phyloP scores from a whole-genome alignment of 2,797 vertebrate species.

The Typhlichthys subterraneus region DNA sequence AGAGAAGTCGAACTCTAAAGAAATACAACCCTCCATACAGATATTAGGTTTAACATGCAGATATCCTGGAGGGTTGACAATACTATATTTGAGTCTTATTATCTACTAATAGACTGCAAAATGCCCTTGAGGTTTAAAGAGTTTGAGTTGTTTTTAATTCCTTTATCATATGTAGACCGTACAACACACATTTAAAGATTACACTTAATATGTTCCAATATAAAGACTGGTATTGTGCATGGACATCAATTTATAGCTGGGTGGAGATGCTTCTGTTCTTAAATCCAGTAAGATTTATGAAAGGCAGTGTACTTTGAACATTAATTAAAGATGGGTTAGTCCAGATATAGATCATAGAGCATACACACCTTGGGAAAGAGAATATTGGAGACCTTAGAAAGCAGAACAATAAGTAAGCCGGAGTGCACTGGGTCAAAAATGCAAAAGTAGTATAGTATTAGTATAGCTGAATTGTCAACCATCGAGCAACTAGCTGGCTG shows the following conservation, averaged over 20 bases:
- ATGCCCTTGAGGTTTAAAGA: no score
- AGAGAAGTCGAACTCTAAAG: not conserved
- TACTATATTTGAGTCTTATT: no score
- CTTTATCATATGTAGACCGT: no score
- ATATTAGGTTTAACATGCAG: not conserved
- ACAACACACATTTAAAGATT: no score
- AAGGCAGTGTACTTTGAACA: constrained; percentile 18
- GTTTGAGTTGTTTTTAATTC: no score
- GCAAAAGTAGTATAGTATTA: no score
- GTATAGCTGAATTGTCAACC: no score
- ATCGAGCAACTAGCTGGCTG: no score
- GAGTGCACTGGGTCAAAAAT: no score
- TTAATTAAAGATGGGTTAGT: constrained; percentile 16
- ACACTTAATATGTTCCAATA: no score
- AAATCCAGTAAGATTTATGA: constrained; percentile 4
- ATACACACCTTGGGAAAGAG: constrained; percentile 16
- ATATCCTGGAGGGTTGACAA: not conserved
- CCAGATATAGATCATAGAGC: constrained; percentile 10
- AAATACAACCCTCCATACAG: not conserved
- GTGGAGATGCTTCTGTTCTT: constrained; percentile 18
- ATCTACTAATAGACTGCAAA: no score
- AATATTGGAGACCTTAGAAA: constrained; percentile 29
- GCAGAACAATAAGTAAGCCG: constrained; percentile 43
- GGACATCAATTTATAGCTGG: not conserved
- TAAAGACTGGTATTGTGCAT: no score